Evolutionary conservation across 2,797 vertebrate genomes (phyloP).

Genomic region (Rhodeus uyekii): DNA sequence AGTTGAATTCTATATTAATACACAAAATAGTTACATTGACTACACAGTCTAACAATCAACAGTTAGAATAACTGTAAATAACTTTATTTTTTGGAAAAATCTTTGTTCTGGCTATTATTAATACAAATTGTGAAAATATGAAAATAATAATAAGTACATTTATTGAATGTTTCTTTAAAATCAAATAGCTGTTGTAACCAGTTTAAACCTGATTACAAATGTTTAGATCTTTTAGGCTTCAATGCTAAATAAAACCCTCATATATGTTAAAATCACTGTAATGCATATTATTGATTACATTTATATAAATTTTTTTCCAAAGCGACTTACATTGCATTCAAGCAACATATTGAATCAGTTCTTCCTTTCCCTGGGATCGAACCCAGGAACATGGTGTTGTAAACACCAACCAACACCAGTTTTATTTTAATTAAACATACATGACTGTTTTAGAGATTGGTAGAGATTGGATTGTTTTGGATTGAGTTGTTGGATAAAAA

Average conservation of each 20-base stretch:
- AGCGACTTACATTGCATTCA: too few species aligned
- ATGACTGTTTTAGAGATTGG: not conserved
- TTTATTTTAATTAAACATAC: not conserved
- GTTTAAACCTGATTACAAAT: not conserved
- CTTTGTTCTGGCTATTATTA: not conserved
- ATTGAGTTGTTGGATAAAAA: too few species aligned
- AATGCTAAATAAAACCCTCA: not conserved
- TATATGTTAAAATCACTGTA: not conserved
- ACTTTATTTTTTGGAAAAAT: not conserved
- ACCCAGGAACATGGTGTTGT: too few species aligned
- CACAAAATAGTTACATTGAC: not conserved
- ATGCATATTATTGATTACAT: not conserved
- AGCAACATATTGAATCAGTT: too few species aligned
- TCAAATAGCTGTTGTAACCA: not conserved
- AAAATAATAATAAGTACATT: not conserved
- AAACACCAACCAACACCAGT: too few species aligned
- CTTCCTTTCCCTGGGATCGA: too few species aligned
- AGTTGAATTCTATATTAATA: not conserved
- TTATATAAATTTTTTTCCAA: too few species aligned
- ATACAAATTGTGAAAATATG: not conserved
- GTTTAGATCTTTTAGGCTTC: not conserved
- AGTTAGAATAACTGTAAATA: not conserved
- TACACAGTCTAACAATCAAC: not conserved
- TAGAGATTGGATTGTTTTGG: too few species aligned
- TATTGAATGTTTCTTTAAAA: not conserved